Percentiles rank a stretch among this genome's conserved stretches.
phyloP scores from a whole-genome alignment of 2,113 vertebrate genomes.

The Vanacampus margaritifer region DNA sequence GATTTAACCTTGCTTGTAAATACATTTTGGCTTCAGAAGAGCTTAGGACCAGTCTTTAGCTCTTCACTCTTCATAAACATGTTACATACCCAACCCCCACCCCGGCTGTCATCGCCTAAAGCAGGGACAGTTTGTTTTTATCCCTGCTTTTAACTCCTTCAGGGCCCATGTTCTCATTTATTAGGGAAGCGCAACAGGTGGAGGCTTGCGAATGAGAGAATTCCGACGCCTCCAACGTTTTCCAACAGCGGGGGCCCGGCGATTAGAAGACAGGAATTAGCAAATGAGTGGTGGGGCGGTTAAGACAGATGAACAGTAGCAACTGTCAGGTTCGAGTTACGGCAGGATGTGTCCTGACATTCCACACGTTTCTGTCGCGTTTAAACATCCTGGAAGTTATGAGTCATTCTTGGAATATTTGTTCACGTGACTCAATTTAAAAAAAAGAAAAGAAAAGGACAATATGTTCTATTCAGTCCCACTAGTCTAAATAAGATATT shows the following conservation, averaged over 20 bases:
- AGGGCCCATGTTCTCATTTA: constrained; percentile 20
- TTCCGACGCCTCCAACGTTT: constrained; percentile 28
- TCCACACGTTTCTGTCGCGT: neutral
- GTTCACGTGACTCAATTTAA: neutral
- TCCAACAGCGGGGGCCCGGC: constrained; percentile 24
- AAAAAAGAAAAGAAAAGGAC: too few species aligned
- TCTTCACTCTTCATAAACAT: constrained; percentile 32
- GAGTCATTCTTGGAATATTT: neutral
- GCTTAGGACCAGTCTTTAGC: neutral
- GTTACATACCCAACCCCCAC: neutral
- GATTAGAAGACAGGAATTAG: constrained; percentile 34
- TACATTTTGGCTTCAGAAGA: constrained; percentile 9
- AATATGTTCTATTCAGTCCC: too few species aligned
- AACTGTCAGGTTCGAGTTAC: constrained; percentile 46
- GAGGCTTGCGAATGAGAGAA: constrained; percentile 30
- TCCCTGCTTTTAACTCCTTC: constrained; percentile 11
- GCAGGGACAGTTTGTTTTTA: constrained; percentile 37
- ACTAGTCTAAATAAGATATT: too few species aligned
- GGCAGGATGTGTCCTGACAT: constrained; percentile 10
- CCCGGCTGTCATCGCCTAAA: constrained; percentile 30
- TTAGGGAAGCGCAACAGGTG: constrained; percentile 51
- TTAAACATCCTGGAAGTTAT: neutral
- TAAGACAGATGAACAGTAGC: constrained; percentile 43
- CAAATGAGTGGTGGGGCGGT: constrained; percentile 36
- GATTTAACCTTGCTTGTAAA: constrained; percentile 27